Percentiles rank a stretch among this genome's conserved stretches.
phyloP scores from a whole-genome alignment of 2,113 vertebrate genomes.

The Numenius arquata region DNA sequence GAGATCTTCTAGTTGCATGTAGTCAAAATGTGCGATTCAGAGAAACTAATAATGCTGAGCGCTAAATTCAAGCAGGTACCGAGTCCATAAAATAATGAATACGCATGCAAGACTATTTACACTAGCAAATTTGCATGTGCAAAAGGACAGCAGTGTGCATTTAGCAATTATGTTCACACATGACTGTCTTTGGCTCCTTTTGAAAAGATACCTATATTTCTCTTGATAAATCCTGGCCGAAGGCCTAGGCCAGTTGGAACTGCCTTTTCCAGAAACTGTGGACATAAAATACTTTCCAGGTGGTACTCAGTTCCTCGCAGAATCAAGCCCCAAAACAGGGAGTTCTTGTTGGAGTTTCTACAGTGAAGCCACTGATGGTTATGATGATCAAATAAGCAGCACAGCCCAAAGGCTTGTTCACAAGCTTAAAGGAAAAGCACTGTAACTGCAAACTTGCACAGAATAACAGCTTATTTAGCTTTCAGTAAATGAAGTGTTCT shows the following conservation, averaged over 20 bases:
- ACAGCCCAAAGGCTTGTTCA: constrained; percentile 27
- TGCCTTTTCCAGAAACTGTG: not conserved
- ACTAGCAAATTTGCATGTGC: constrained; percentile 22
- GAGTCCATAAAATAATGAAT: not conserved
- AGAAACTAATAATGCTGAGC: not conserved
- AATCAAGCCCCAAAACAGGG: constrained; percentile 13
- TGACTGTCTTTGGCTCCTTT: not conserved
- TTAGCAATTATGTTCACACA: not conserved
- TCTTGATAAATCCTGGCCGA: constrained; percentile 37
- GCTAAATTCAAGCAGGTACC: not conserved
- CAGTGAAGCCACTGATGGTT: constrained; percentile 52
- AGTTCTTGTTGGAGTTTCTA: constrained; percentile 52
- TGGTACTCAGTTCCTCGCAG: not conserved
- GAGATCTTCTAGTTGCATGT: not conserved
- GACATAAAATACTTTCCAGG: constrained; percentile 38
- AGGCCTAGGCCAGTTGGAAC: not conserved
- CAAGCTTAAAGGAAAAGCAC: constrained; percentile 28
- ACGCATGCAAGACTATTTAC: not conserved
- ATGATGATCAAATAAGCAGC: constrained; percentile 31
- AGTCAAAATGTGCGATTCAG: not conserved
- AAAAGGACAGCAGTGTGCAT: not conserved
- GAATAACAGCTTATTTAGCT: constrained; percentile 52
- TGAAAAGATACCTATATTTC: constrained; percentile 35
- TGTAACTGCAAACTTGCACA: constrained; percentile 34
- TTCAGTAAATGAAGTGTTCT: constrained; percentile 54